Percentiles rank a stretch among this genome's conserved stretches.
Evolutionary conservation across 1,140 invertebrate genomes (phyloP).

Genomic region (Drosophila guanche): DNA sequence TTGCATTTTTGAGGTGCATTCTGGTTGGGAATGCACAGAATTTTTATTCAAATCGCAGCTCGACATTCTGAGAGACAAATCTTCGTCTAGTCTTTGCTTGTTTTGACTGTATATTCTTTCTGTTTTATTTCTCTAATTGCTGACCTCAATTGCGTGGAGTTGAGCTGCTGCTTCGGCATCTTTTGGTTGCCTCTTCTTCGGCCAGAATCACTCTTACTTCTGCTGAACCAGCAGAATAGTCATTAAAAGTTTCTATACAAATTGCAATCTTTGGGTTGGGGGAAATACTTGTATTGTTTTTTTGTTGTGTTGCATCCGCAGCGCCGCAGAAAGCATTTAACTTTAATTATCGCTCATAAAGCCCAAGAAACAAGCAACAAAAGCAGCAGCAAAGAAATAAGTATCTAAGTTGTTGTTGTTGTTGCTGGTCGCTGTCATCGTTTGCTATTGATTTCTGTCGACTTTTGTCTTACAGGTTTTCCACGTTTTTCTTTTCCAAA

Average conservation of each 20-base stretch:
- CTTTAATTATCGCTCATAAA: constrained; percentile 74
- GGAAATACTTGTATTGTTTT: constrained; percentile 17
- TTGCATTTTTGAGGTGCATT: constrained; percentile 26
- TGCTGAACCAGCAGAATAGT: constrained; percentile 14
- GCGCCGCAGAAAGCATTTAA: constrained; percentile 55
- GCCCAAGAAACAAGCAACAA: constrained; percentile 35
- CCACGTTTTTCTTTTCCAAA: constrained; percentile 33
- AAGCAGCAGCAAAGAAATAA: constrained; percentile 19
- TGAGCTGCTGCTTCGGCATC: too few relatives aligned
- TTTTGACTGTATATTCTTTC: too few relatives aligned
- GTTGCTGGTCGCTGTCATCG: constrained; percentile 35
- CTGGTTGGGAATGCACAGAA: constrained; percentile 3
- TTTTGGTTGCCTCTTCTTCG: neutral
- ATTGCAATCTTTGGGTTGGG: constrained; percentile 17
- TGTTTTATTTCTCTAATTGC: too few relatives aligned
- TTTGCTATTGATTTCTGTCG: constrained; percentile 57
- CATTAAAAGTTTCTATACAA: constrained; percentile 44
- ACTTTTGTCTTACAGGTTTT: constrained; percentile 67
- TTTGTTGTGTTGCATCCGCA: constrained; percentile 35
- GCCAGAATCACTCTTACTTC: constrained; percentile 4
- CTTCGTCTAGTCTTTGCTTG: too few relatives aligned
- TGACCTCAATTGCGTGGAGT: too few relatives aligned
- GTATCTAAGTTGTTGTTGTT: constrained; percentile 8
- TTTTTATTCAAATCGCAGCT: too few relatives aligned
- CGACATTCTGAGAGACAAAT: too few relatives aligned